Base-by-base conservation (phyloP, 1,140 invertebrate genomes). In the Drosophila quadrilineata region DNA sequence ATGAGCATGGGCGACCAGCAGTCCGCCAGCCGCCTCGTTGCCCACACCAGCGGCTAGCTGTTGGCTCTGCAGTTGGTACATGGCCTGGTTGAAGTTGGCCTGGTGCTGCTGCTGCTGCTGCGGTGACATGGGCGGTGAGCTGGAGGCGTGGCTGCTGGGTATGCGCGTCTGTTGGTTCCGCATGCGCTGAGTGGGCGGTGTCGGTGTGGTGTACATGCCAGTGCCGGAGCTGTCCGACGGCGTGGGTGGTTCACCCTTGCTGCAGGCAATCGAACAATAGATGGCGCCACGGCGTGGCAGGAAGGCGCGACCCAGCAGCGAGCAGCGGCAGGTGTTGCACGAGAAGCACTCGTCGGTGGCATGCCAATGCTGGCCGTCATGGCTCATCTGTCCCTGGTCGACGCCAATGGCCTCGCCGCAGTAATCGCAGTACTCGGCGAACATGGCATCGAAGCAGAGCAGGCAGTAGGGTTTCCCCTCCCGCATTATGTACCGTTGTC, bases 311-410 rank as follows among this genome's bases (percentile, higher is more conserved):
- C 98, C 98, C n/a, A 99, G 91, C 9, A 99, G 91, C 17, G 96
- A 97, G 3, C 94, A 94, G 48, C 94, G 92, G 90, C 98, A 99
- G 2, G 95, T 96, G 82, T 96, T 95, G 91, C 98, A 99, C 74
- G 96, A 96, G 91, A 99, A 99, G 91, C 98, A 99, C 26, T 93
- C 91, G 63, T 98, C 96, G 2, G 96, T 97, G 6, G 98, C 98
- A 90, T 99, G 98, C 98, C 98, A 99, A 90, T 99, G 97, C 88
- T 98, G 97, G 28, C 96, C 96, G 79, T 98, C 97, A 90, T 99
- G 97, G 14, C 95, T 97, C 96, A 99, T 98, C 92, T 98, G 97
- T 49, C 96, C 96, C 90, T 99, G 96, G 91, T 99, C 98, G 16
- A 98, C 97, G 14, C 96, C 96, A 62, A 99, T 98, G 21, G 96